Conservation (phyloP, 2,888 invertebrate genomes). For the Nephrocerus scutellatus region DNA sequence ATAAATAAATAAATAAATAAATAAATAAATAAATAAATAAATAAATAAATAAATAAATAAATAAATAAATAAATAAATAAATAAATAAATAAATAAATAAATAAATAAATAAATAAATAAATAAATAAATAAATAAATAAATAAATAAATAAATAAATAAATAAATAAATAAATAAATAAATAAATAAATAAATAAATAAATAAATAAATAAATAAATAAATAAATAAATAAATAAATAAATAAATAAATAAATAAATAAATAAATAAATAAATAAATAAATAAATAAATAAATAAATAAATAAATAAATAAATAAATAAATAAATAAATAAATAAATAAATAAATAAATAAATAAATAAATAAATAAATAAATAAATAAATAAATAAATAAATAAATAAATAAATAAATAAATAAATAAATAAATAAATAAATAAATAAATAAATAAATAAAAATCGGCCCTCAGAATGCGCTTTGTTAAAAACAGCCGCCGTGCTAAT, state of each 20-base stretch:
- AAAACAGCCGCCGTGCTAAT: too few relatives aligned
- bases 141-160: background rate
- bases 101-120: too few relatives aligned
- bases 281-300: conserved; percentile 1
- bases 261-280: conserved; percentile 1
- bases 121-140: background rate
- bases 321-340: conserved; percentile 1
- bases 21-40: too few relatives aligned
- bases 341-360: conserved; percentile 1
- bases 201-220: conserved; percentile 1
- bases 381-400: background rate
- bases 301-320: conserved; percentile 1
- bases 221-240: conserved; percentile 1
- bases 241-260: conserved; percentile 1
- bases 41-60: too few relatives aligned
- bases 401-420: conserved; percentile 1
- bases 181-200: conserved; percentile 1
- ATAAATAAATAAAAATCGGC: conserved; percentile 1
- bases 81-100: too few relatives aligned
- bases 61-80: too few relatives aligned
- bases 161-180: conserved; percentile 1
- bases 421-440: background rate
- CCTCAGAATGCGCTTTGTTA: background rate
- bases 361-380: conserved; percentile 1
- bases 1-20: too few relatives aligned